phyloP scores from a whole-genome alignment of 2,797 vertebrate species.

The Sternotherus odoratus region DNA sequence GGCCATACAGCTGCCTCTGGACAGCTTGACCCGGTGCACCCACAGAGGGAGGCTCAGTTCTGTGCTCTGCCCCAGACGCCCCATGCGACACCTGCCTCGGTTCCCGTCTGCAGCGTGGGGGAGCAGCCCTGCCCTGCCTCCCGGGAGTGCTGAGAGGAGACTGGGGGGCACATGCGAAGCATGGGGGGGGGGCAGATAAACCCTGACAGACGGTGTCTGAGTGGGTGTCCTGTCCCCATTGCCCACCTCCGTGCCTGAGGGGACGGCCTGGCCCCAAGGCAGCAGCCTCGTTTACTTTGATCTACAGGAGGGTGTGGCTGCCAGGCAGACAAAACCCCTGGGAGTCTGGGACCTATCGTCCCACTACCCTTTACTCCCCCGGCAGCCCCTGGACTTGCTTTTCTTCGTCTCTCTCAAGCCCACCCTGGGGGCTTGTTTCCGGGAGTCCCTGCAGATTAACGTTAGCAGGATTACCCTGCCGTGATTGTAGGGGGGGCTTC shows the following conservation, averaged over 20 bases:
- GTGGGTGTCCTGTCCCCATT: background rate
- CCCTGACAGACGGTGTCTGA: background rate
- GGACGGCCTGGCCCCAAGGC: background rate
- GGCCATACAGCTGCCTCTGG: background rate
- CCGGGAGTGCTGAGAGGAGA: too few relatives aligned
- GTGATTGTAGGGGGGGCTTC: background rate
- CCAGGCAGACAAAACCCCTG: background rate
- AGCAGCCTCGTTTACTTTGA: accelerated
- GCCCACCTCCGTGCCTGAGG: background rate
- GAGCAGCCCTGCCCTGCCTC: background rate
- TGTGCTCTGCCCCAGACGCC: background rate
- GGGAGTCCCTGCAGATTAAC: accelerated
- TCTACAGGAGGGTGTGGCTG: background rate
- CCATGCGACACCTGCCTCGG: too few relatives aligned
- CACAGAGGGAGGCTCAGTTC: background rate
- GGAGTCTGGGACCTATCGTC: accelerated
- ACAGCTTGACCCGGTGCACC: too few relatives aligned
- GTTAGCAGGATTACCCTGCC: accelerated
- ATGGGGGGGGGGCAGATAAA: background rate
- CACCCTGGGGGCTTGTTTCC: accelerated
- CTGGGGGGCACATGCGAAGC: background rate
- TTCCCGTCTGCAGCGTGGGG: background rate
- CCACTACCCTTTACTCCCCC: background rate
- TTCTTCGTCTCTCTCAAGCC: background rate
- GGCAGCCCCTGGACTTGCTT: background rate